Percentiles rank a stretch among this genome's conserved stretches.
Evolutionary conservation across 2,113 vertebrate genomes (phyloP).

Genomic region (Jaculus jaculus): DNA sequence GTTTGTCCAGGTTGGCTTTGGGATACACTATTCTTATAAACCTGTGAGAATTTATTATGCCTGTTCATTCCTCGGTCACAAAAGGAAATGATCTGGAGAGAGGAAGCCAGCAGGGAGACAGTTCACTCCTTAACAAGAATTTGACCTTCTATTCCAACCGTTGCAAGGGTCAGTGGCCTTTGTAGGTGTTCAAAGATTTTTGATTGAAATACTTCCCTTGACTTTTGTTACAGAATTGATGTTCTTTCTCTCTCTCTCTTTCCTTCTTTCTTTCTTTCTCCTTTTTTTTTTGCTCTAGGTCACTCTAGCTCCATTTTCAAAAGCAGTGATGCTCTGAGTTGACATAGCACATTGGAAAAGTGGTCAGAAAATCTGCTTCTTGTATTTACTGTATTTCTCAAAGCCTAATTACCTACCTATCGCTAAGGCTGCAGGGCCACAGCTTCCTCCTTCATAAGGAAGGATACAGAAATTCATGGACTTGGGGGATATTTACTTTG

Average conservation of each 20-base stretch:
- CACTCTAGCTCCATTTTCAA: not conserved
- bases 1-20: not conserved
- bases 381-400: not conserved
- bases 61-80: not conserved
- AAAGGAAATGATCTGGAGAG: not conserved
- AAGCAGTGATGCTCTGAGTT: not conserved
- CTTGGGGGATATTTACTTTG: not conserved
- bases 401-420: not conserved
- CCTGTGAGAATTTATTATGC: not conserved
- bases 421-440: not conserved
- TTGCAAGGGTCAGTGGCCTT: not conserved
- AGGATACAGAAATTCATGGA: not conserved
- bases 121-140: not conserved
- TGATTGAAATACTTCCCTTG: not conserved
- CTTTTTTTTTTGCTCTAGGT: not conserved
- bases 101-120: fast-evolving
- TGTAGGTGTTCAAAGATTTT: not conserved
- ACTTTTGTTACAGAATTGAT: not conserved
- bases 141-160: not conserved
- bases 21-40: not conserved
- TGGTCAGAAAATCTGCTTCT: not conserved
- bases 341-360: not conserved
- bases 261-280: not conserved
- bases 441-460: not conserved
- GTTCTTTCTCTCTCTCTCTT: no score